Conservation (phyloP, 2,888 invertebrate genomes). For the Euspilapteryx auroguttella region DNA sequence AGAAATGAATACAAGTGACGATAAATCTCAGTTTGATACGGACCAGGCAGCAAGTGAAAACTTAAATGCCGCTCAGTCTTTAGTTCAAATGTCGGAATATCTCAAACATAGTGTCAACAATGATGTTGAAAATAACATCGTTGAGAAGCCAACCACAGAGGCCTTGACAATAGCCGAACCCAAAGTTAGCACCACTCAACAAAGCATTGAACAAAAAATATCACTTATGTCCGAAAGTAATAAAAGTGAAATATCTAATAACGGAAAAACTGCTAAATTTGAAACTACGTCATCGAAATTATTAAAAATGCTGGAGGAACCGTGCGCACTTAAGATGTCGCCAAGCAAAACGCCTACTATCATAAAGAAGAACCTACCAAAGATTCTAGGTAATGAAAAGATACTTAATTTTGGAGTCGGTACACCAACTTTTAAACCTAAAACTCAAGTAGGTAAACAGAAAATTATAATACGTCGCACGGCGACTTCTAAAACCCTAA, state of each 20-base stretch:
- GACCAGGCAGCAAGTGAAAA: constrained; percentile 51
- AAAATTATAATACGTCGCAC: constrained; percentile 49
- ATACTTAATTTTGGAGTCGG: constrained; percentile 48
- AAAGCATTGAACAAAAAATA: constrained; percentile 21
- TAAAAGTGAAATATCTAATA: constrained; percentile 11
- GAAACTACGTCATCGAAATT: constrained; percentile 55
- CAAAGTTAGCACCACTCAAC: background rate
- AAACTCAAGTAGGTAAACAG: constrained; percentile 32
- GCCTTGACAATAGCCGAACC: background rate
- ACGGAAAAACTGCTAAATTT: constrained; percentile 20
- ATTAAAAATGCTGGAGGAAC: constrained; percentile 59
- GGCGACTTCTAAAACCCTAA: constrained; percentile 24
- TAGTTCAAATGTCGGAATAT: constrained; percentile 52
- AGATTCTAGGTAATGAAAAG: constrained; percentile 35
- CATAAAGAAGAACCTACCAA: constrained; percentile 22
- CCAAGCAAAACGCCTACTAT: constrained; percentile 18
- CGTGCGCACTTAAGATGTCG: constrained; percentile 24
- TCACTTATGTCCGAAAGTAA: constrained; percentile 20
- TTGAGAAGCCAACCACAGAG: background rate
- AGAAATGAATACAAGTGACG: no score
- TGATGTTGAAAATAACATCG: constrained; percentile 13
- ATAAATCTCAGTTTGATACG: constrained; percentile 33
- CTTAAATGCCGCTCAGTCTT: constrained; percentile 48
- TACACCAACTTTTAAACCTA: constrained; percentile 27
- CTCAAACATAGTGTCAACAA: constrained; percentile 36